Evolutionary conservation across 1,140 invertebrate genomes (phyloP), one percentile per base, ranked within the genome.

Genomic region (Pseudomyrmex pallidus): DNA sequence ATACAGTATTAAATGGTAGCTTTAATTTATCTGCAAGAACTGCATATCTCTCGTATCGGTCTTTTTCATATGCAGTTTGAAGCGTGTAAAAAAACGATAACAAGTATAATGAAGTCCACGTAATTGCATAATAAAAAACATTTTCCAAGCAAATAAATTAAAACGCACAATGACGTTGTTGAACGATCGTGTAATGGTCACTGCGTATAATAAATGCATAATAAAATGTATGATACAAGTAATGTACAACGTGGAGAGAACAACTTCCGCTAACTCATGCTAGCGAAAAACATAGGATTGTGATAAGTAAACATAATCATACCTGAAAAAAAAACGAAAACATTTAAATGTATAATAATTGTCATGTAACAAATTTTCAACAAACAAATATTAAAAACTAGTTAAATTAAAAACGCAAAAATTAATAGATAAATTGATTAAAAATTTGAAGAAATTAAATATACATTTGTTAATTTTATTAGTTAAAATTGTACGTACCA

Each of bases 11-110:
- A 87, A 84, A 90, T 74, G 67, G 56, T 85, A 92, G 91, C 90
- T 92, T 92, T 90, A 91, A 92, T 90, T 93, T 92, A 91, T 93
- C 92, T 92, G 93, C 91, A 90, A 91, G 88, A 89, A 85, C 91
- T 92, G 91, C 91, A 93, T 90, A 91, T 73, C 20, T 83, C 62
- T 74, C 72, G 91, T 92, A 92, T 90, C 80, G 63, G 80, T 89
- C 5, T 89, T 92, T 91, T 90, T 88, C 83, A 88, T 91, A 92
- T 92, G 91, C 92, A 92, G 90, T 84, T 54, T 68, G 57, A 93
- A 91, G 91, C 90, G 85, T 35, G 35, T 35, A 61, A 61, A 61
- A 61, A 84, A 74, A 88, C 85, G 70, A 87, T 78, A 74, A 86
- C n/a, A 76, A 35, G 77, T 86, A 74, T 35, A 35, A 35, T 70